Base-by-base conservation (phyloP, 2,113 vertebrate species). In the Sylvia atricapilla region DNA sequence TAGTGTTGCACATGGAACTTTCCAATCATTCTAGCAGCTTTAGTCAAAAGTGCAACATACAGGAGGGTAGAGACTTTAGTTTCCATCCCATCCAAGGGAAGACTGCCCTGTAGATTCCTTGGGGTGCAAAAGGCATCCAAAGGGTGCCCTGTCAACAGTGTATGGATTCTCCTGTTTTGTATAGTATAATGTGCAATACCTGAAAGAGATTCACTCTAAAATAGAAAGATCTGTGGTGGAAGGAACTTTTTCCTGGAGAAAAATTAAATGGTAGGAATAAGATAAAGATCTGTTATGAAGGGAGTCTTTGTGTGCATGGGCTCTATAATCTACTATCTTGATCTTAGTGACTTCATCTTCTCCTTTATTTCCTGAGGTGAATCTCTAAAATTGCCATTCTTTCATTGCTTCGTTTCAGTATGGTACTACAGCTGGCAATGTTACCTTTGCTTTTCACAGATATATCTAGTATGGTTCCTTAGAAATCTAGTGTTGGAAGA, bases 101-200 rank as follows among this genome's bases (percentile, higher is more conserved):
- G 17, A 62, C 17, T 64, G 28, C 12, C 20, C 22, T 41, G 44
- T 24, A 60, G 60, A 63, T 28, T 55, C 21, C 39, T 67, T 50
- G 25, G 30, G 7, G 2, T 87, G 43, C 56, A 58, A 67, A 91
- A 84, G 55, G 50, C 53, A 83, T 62, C 46, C 17, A 47, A 60
- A 5, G 0, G 0, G 5, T 84, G 33, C 33, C 12, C 19, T 72
- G 9, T 52, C 24, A 68, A 41, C 4, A 30, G 22, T 28, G 27
- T 58, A 15, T 7, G 22, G 19, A 33, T 89, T 87, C 46, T 58
- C 9, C 39, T 68, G 5, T 7, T 90, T 70, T 41, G 33, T 41
- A 2, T 50, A 35, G 50, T 50, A 17, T 15, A 12, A 56, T 60
- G 27, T 78, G 41, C 49, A 47, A 10, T 72, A 78, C 3, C 10